Conservation (phyloP, 2,888 invertebrate genomes). For the Falcaria lacertinaria region DNA sequence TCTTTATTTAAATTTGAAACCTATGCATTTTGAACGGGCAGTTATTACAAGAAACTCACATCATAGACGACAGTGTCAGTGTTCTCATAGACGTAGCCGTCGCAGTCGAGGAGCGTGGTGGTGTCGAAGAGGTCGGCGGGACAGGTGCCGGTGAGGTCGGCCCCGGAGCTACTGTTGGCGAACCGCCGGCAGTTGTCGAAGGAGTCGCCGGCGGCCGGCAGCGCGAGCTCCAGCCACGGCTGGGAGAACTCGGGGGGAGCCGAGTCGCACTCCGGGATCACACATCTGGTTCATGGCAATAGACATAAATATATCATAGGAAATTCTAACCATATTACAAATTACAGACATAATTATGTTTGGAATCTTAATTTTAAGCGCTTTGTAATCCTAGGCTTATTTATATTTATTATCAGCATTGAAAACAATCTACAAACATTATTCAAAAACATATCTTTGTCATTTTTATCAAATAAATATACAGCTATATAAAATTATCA, state of each 20-base stretch:
- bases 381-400: no score
- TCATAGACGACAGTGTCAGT: conserved; percentile 59
- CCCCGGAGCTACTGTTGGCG: conserved; percentile 14
- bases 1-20: no score
- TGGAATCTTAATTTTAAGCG: conserved; percentile 1
- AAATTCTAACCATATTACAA: neutral
- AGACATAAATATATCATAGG: neutral
- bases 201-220: conserved; percentile 38
- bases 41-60: conserved; percentile 50
- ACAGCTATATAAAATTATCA: no score
- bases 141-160: conserved; percentile 24
- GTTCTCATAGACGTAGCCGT: conserved; percentile 49
- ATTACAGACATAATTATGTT: neutral
- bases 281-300: conserved; percentile 10
- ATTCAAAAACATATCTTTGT: no score
- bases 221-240: conserved; percentile 57
- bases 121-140: conserved; percentile 47
- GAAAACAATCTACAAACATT: no score
- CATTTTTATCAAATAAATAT: neutral
- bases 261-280: conserved; percentile 35
- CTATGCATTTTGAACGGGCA: no score
- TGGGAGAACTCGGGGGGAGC: conserved; percentile 42
- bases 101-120: conserved; percentile 29
- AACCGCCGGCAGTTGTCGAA: conserved; percentile 71
- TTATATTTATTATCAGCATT: no score